phyloP scores from a whole-genome alignment of 2,888 invertebrate species.

The Hymenopus coronatus region DNA sequence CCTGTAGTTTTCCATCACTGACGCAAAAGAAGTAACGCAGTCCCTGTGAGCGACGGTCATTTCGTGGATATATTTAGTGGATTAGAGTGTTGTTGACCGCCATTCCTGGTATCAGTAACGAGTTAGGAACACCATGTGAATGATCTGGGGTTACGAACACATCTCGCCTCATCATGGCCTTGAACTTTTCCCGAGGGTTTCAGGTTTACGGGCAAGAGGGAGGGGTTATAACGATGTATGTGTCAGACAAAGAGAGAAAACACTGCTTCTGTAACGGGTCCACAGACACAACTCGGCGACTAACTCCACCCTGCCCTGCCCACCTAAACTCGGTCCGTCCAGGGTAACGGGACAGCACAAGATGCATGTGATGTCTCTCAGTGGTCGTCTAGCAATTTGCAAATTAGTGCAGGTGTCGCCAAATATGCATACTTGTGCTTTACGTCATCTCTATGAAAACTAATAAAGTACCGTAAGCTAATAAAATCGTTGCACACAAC shows the following conservation, averaged over 20 bases:
- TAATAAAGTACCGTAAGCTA: too few relatives aligned
- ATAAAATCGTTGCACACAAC: too few relatives aligned
- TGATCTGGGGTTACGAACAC: not conserved
- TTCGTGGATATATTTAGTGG: not conserved
- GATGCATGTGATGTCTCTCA: not conserved
- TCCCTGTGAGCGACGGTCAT: too few relatives aligned
- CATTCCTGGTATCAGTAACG: not conserved
- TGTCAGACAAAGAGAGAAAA: not conserved
- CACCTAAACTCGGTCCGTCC: not conserved
- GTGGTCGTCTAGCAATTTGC: not conserved
- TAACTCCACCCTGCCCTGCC: not conserved
- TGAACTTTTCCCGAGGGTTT: not conserved
- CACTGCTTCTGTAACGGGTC: not conserved
- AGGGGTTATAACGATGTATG: not conserved
- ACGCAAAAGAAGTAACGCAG: too few relatives aligned
- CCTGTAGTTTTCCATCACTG: too few relatives aligned
- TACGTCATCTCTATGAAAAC: too few relatives aligned
- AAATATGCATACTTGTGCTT: too few relatives aligned
- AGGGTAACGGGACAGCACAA: not conserved
- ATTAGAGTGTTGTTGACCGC: not conserved
- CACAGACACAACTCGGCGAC: not conserved
- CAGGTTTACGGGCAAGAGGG: not conserved
- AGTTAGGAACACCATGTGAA: not conserved
- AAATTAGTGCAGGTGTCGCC: not conserved
- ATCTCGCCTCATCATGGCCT: not conserved